Conservation (phyloP, 2,113 vertebrate species). For the Sebastes fasciatus region DNA sequence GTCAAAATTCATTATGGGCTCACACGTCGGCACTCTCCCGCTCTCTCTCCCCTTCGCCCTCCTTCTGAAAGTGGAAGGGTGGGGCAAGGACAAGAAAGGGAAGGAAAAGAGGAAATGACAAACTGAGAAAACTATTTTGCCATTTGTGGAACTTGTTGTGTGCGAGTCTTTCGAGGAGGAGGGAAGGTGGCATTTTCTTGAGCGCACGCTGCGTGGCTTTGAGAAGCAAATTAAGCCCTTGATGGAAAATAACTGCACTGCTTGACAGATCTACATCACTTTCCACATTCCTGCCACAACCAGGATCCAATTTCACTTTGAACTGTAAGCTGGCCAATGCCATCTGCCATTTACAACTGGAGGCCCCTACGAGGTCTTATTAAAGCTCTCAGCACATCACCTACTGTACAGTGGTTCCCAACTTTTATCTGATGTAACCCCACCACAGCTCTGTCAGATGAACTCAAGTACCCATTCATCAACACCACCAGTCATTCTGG, state of each 20-base stretch:
- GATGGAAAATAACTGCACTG: constrained; percentile 64
- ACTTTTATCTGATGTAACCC: too few relatives aligned
- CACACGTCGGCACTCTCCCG: constrained; percentile 4
- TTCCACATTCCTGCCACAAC: constrained; percentile 70
- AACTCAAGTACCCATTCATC: too few relatives aligned
- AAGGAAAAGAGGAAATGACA: constrained; percentile 76
- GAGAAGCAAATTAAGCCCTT: constrained; percentile 66
- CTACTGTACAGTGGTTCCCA: not conserved
- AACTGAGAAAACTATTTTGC: constrained; percentile 77
- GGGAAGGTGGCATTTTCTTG: constrained; percentile 48
- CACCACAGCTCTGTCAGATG: too few relatives aligned
- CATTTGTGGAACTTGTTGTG: constrained; percentile 78
- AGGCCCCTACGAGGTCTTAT: constrained; percentile 16
- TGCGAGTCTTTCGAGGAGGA: constrained; percentile 36
- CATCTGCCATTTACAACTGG: constrained; percentile 38
- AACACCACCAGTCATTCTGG: too few relatives aligned
- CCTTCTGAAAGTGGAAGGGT: constrained; percentile 43
- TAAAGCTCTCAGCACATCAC: constrained; percentile 9
- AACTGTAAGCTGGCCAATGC: constrained; percentile 51
- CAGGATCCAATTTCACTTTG: constrained; percentile 61
- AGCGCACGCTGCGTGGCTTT: constrained; percentile 37
- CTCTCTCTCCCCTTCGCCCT: not conserved
- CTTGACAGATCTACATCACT: constrained; percentile 70
- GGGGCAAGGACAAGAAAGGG: constrained; percentile 38
- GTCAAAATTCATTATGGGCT: constrained; percentile 48